Evolutionary conservation across 2,797 vertebrate genomes (phyloP), one percentile per base, ranked within the genome.

Genomic region (Capromys pilorides): DNA sequence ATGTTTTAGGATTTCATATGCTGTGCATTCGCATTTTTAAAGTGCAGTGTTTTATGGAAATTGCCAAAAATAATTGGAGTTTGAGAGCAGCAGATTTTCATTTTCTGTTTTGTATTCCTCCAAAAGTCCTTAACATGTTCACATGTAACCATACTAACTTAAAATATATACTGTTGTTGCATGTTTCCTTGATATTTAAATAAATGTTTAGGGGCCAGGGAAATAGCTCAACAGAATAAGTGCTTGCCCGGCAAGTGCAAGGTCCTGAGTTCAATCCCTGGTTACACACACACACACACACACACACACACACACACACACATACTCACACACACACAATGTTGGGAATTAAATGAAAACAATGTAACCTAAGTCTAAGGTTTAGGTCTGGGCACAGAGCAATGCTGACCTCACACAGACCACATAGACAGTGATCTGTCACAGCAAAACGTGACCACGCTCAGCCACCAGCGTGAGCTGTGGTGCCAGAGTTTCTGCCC

Each of bases 261-360:
- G 45, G 8, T 45, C 45, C 45, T 45, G 45, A 45, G 45, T 45
- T 45, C 45, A 45, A 45, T 45, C 45, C 45, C 45, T 45, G 45
- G 45, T 45, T 45, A 45, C 45, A 45, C 45, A 45, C 45, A 4
- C 45, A 45, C 45, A 45, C 45, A 57, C n/a, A n/a, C n/a, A n/a
- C n/a, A n/a, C n/a, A n/a, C n/a, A n/a, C n/a, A n/a, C n/a, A n/a
- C n/a, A n/a, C n/a, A n/a, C n/a, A n/a, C n/a, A n/a, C n/a, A n/a
- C n/a, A n/a, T n/a, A n/a, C n/a, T n/a, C n/a, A n/a, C n/a, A 45
- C 45, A 4, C 45, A 45, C 45, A 45, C 45, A 57, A 75, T 89
- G 45, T 89, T 91, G 86, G 41, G 45, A 81, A 93, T n/a, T 66
- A 54, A 79, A 94, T 77, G 51, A 62, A 80, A 80, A 45, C 71